phyloP scores from a whole-genome alignment of 92 coral and sea anemone genomes.

The Siderastrea siderea region DNA sequence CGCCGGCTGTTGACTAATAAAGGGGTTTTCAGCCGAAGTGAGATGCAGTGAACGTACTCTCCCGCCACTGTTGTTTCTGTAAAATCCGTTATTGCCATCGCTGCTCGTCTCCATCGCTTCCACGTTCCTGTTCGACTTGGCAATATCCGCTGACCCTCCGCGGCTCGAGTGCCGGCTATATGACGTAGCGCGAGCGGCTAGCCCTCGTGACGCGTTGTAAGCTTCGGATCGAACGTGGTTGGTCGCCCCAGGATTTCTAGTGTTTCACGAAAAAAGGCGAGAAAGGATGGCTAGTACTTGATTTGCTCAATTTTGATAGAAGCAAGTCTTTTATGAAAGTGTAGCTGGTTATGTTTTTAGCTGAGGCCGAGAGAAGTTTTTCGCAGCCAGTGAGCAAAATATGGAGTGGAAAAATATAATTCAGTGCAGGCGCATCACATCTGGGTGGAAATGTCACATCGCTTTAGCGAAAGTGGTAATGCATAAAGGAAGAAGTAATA shows the following conservation, averaged over 20 bases:
- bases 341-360: no score
- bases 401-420: no score
- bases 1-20: conserved; percentile 20
- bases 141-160: conserved; percentile 65
- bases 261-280: conserved; percentile 27
- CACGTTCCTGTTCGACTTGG: conserved; percentile 44
- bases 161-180: conserved; percentile 92
- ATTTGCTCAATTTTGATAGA: neutral
- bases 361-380: no score
- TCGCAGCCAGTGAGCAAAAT: no score
- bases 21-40: conserved; percentile 91
- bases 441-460: neutral
- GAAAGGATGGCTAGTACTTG: neutral
- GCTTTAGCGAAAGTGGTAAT: neutral
- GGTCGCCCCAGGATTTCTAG: conserved; percentile 36
- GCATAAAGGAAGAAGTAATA: neutral
- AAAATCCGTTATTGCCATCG: conserved; percentile 25
- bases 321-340: neutral
- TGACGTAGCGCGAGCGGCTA: conserved; percentile 94
- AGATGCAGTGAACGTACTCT: conserved; percentile 83
- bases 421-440: neutral
- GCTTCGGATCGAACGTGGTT: conserved; percentile 44
- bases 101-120: conserved; percentile 57
- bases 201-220: conserved; percentile 78
- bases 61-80: conserved; percentile 81